phyloP scores from a whole-genome alignment of 2,113 vertebrate genomes.

The Rhizomys pruinosus region DNA sequence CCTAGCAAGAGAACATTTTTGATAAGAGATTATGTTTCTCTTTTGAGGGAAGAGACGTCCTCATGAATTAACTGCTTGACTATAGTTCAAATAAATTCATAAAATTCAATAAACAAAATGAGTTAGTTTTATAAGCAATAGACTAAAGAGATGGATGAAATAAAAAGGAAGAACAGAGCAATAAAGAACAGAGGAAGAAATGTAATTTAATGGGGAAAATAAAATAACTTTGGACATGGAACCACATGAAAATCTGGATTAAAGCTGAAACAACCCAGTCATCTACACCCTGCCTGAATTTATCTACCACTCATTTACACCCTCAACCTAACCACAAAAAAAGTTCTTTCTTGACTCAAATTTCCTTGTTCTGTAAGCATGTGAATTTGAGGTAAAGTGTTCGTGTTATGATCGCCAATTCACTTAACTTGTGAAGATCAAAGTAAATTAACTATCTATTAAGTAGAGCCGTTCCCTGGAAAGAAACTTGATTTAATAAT shows the following conservation, averaged over 20 bases:
- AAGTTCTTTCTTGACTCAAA: neutral
- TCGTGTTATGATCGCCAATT: slow-evolving; percentile 38
- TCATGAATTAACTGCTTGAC: slow-evolving; percentile 12
- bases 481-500: slow-evolving; percentile 69
- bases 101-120: slow-evolving; percentile 28
- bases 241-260: neutral
- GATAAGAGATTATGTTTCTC: slow-evolving; percentile 15
- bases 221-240: neutral
- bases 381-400: slow-evolving; percentile 9
- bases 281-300: neutral
- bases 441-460: slow-evolving; percentile 74
- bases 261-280: neutral
- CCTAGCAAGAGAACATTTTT: too few species aligned
- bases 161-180: neutral
- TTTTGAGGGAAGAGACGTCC: slow-evolving; percentile 26
- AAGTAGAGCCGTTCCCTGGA: slow-evolving; percentile 54
- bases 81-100: slow-evolving; percentile 21
- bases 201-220: neutral
- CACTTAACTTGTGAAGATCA: slow-evolving; percentile 60
- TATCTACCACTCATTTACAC: neutral
- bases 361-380: slow-evolving; percentile 9
- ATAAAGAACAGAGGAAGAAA: neutral
- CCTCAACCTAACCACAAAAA: neutral
- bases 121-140: slow-evolving; percentile 1
- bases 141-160: neutral